Percentiles rank a stretch among this genome's conserved stretches.
These are phyloP conservation scores for Teleogryllus oceanicus DNA, from an alignment of 2,888 invertebrate genomes.

Conservation along the genomic window DNA sequence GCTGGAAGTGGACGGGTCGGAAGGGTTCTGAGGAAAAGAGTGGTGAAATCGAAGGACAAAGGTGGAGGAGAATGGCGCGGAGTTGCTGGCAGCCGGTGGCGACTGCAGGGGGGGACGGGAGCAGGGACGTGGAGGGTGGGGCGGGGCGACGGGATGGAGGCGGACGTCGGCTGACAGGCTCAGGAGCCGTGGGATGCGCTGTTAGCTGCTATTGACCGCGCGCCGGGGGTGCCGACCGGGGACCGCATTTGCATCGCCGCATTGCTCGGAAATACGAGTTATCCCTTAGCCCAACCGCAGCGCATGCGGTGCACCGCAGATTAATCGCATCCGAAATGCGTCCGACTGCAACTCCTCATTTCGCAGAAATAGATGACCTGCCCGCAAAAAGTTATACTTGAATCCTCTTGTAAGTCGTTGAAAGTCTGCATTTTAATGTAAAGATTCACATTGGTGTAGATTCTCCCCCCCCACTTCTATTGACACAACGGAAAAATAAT, in stretches of 20 bases:
- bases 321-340: background rate
- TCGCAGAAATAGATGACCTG: background rate
- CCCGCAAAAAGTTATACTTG: background rate
- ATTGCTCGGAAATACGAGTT: constrained; percentile 6
- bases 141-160: background rate
- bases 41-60: too few relatives aligned
- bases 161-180: background rate
- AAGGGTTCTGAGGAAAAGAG: too few relatives aligned
- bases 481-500: too few relatives aligned
- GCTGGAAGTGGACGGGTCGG: too few relatives aligned
- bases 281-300: background rate
- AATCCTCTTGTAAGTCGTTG: background rate
- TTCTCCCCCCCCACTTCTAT: too few relatives aligned
- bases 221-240: background rate
- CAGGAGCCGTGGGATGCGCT: background rate
- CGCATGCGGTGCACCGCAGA: constrained; percentile 7
- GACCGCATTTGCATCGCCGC: constrained; percentile 18
- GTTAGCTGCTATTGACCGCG: constrained; percentile 1
- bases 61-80: too few relatives aligned
- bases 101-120: background rate
- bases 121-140: background rate
- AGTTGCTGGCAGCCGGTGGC: too few relatives aligned
- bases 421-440: too few relatives aligned
- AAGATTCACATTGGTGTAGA: too few relatives aligned
- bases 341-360: background rate